phyloP scores from a whole-genome alignment of 53 echinoderm and acorn worm genomes.

The Temnopleurus reevesii region DNA sequence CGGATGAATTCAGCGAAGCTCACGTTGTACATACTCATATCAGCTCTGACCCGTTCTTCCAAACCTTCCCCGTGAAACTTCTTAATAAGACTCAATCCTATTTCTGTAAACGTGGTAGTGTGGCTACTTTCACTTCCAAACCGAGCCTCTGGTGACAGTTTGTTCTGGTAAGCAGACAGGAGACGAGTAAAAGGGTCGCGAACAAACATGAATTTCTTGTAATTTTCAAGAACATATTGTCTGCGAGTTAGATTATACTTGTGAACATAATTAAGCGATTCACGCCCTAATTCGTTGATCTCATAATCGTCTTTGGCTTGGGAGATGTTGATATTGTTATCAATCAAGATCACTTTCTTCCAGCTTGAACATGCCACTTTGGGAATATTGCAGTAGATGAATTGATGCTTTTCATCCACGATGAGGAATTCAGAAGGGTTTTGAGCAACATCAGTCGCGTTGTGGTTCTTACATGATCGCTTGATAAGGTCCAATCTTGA shows the following conservation, averaged over 20 bases:
- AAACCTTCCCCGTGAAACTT: not conserved
- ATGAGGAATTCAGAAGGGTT: slow-evolving; percentile 3
- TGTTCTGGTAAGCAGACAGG: slow-evolving; percentile 18
- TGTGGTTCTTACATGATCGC: not conserved
- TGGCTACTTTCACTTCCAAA: not conserved
- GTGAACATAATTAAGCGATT: not conserved
- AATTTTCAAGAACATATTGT: not conserved
- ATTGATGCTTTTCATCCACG: slow-evolving; percentile 4
- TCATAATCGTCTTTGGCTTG: not conserved
- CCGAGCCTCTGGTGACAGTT: not conserved
- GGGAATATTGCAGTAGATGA: slow-evolving; percentile 38
- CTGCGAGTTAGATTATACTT: slow-evolving; percentile 6
- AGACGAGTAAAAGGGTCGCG: slow-evolving; percentile 37
- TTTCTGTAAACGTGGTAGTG: not conserved
- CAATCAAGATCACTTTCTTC: not conserved
- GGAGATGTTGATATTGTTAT: not conserved
- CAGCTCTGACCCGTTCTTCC: not conserved
- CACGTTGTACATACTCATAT: slow-evolving; percentile 5
- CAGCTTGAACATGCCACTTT: slow-evolving; percentile 9
- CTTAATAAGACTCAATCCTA: not conserved
- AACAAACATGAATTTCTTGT: slow-evolving; percentile 14
- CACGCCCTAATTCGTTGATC: not conserved
- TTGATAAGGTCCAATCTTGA: not conserved
- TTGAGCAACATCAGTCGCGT: not conserved
- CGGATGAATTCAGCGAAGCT: slow-evolving; percentile 28